A percentile compares a stretch with the other conserved stretches of the same genome.
Evolutionary conservation across 2,888 invertebrate species (phyloP).

Genomic region (Adela reaumurella): DNA sequence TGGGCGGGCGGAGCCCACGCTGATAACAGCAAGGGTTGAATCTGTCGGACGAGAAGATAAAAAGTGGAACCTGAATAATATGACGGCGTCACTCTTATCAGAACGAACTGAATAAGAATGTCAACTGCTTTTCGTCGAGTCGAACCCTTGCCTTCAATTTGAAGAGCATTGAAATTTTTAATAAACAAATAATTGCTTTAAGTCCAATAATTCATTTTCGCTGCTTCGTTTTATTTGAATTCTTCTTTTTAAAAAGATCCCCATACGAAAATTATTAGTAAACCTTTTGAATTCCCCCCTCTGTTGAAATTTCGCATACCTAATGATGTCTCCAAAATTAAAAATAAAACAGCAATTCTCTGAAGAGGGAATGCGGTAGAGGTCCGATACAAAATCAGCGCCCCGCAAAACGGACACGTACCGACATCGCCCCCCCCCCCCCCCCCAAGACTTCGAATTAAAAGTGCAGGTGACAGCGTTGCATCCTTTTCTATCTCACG

Average conservation of each 20-base stretch:
- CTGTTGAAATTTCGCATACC: too few relatives aligned
- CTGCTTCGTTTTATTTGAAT: too few relatives aligned
- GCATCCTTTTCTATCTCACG: slow-evolving; percentile 10
- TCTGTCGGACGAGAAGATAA: neutral
- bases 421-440: slow-evolving; percentile 3
- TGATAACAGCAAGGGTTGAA: neutral
- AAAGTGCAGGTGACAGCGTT: slow-evolving; percentile 43
- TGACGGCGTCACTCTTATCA: neutral
- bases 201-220: too few relatives aligned
- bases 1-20: neutral
- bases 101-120: neutral
- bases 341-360: too few relatives aligned
- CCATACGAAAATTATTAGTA: too few relatives aligned
- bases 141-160: neutral
- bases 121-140: neutral
- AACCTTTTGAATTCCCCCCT: too few relatives aligned
- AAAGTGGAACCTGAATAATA: neutral
- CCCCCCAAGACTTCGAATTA: slow-evolving; percentile 26
- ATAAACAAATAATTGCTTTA: too few relatives aligned
- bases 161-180: too few relatives aligned
- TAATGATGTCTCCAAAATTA: too few relatives aligned
- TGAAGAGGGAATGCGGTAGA: too few relatives aligned
- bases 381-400: neutral
- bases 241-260: too few relatives aligned
- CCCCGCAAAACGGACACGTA: slow-evolving; percentile 2